These are phyloP conservation scores for Phalera bucephala DNA, from an alignment of 2,888 invertebrate genomes.

Conservation along the genomic window DNA sequence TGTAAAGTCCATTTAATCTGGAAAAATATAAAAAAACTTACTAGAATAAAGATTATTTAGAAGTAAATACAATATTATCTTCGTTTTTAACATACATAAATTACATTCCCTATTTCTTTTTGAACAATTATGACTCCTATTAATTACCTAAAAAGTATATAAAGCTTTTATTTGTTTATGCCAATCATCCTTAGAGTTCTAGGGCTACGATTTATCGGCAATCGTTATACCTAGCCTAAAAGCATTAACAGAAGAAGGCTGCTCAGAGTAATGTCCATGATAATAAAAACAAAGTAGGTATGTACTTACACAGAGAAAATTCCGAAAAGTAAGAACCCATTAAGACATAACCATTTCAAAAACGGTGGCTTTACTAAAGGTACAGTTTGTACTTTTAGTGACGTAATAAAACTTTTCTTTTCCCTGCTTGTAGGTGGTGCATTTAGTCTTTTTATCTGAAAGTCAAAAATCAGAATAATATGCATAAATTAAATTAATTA, in stretches of 20 bases:
- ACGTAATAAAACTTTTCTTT: constrained; percentile 50
- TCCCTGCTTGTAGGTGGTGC: constrained; percentile 33
- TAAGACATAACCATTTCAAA: constrained; percentile 77
- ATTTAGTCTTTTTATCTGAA: constrained; percentile 57
- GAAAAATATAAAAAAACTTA: constrained; percentile 15
- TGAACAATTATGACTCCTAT: too few species aligned
- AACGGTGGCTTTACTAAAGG: constrained; percentile 80
- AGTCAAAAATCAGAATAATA: too few species aligned
- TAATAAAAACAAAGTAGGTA: too few species aligned
- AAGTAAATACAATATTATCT: too few species aligned
- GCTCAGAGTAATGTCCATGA: too few species aligned
- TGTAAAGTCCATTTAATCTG: constrained; percentile 79
- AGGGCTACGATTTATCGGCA: too few species aligned
- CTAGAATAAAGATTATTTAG: not conserved
- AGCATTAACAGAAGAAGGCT: too few species aligned
- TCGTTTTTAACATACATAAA: not conserved
- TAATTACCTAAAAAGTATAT: too few species aligned
- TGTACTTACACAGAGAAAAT: constrained; percentile 85
- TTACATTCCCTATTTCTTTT: too few species aligned
- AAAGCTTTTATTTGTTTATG: too few species aligned
- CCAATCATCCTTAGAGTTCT: too few species aligned
- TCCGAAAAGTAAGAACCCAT: constrained; percentile 83
- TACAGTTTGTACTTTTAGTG: constrained; percentile 77
- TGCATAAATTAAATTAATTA: too few species aligned
- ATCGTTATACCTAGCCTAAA: constrained; percentile 14